Conservation (phyloP, 2,113 vertebrate genomes). For the Aspiorhynchus laticeps region DNA sequence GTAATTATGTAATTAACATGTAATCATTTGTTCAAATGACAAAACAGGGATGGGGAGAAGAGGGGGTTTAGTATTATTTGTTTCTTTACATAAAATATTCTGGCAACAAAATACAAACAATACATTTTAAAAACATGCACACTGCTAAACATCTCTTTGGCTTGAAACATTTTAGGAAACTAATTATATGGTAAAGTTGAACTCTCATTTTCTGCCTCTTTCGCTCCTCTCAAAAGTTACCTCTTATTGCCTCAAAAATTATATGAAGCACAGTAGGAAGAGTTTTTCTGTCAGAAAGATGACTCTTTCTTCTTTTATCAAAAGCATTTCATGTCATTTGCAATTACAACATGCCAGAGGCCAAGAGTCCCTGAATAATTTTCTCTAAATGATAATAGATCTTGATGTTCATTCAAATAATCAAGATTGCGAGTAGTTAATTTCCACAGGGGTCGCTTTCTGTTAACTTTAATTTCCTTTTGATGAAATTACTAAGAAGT, state of each 20-base stretch:
- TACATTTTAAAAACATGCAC: too few species aligned
- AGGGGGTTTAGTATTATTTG: too few species aligned
- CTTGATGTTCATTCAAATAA: constrained; percentile 38
- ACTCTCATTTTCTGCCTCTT: not conserved
- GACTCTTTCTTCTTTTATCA: not conserved
- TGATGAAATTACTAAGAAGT: constrained; percentile 34
- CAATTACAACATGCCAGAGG: not conserved
- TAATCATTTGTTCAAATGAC: too few species aligned
- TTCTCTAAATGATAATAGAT: constrained; percentile 31
- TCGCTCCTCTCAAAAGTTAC: not conserved
- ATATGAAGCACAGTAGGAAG: not conserved
- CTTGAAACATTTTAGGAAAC: not conserved
- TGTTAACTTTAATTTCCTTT: constrained; percentile 30
- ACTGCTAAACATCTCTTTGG: too few species aligned
- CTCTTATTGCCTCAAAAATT: not conserved
- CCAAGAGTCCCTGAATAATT: not conserved
- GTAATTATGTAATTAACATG: too few species aligned
- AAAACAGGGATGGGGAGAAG: too few species aligned
- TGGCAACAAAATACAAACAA: too few species aligned
- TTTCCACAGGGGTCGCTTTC: constrained; percentile 31
- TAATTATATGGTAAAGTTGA: not conserved
- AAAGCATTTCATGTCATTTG: constrained; percentile 27
- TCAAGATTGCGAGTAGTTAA: constrained; percentile 5
- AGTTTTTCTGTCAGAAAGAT: not conserved
- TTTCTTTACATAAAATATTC: too few species aligned